Base-by-base conservation (phyloP, 2,888 invertebrate species). In the Hypena proboscidalis region DNA sequence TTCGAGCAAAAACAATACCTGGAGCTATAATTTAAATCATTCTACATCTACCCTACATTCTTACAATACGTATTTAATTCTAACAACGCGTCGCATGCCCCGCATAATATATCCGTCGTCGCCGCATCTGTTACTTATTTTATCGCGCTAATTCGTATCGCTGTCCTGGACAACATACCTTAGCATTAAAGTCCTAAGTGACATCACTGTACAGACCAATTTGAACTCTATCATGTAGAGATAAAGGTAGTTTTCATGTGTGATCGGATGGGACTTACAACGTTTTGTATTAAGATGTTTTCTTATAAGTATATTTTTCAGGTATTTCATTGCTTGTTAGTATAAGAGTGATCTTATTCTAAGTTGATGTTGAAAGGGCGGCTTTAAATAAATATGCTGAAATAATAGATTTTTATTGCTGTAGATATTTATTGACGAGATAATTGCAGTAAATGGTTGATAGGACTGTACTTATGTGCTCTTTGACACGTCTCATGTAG, bases 91-190 rank as follows among this genome's bases (percentile, higher is more conserved):
- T 47, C 69, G 70, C 66, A 59, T 61, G 59, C 70, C 50, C 64
- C 58, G 65, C 61, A 41, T 60, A 63, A 73, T 85, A 85, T 77
- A 83, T 86, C 83, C 65, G 64, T 85, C 85, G 64, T 61, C 85
- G 54, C 52, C 50, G 62, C 80, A 81, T 82, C 77, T 80, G 83
- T 58, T 70, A 46, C 68, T 80, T 71, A 82, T 81, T 80, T 80
- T 76, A 78, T 70, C 69, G 68, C 68, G 68, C 60, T 81, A 78
- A 80, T 81, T 78, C 71, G 73, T 72, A 62, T 60, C 57, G 59
- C 64, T 61, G 59, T 66, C 58, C 58, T 73, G 64, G 62, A 74
- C 52, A 52, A 49, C 53, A 14, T 19, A 6, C 48, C 42, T 69
- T 49, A 65, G 13, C 23, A 21, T 14, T 50, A 70, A 66, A 22